phyloP scores from a whole-genome alignment of 2,113 vertebrate genomes.

The Fregata magnificens region DNA sequence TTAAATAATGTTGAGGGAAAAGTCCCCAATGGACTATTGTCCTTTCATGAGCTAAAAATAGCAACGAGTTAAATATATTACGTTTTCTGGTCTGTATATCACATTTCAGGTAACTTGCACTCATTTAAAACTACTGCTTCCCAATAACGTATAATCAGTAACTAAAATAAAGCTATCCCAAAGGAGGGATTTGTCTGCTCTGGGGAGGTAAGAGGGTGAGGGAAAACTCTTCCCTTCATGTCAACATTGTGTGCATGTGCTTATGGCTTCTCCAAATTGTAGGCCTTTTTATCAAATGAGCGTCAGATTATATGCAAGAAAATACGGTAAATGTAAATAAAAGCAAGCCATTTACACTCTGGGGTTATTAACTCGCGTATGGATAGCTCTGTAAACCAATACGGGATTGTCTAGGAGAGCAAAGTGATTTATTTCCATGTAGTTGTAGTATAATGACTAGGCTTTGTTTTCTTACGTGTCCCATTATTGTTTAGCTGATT shows the following conservation, averaged over 20 bases:
- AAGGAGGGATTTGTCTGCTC: not conserved
- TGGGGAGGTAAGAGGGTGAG: not conserved
- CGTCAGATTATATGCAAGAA: not conserved
- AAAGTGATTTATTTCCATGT: not conserved
- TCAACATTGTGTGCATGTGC: not conserved
- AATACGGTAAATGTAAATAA: not conserved
- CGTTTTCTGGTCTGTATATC: not conserved
- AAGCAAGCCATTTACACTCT: not conserved
- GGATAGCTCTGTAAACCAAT: not conserved
- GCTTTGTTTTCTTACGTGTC: constrained; percentile 35
- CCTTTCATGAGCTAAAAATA: not conserved
- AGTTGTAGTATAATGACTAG: not conserved
- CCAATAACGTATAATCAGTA: not conserved
- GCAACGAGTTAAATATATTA: not conserved
- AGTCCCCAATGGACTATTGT: not conserved
- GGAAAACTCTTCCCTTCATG: not conserved
- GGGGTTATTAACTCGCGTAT: not conserved
- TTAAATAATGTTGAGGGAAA: not conserved
- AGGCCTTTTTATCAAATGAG: not conserved
- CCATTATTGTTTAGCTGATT: constrained; percentile 34
- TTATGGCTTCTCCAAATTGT: not conserved
- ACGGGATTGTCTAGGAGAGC: not conserved
- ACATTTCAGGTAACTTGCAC: not conserved
- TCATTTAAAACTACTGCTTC: not conserved
- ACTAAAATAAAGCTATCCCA: not conserved